Conservation (phyloP, 2,113 vertebrate genomes). For the Vombatus ursinus region DNA sequence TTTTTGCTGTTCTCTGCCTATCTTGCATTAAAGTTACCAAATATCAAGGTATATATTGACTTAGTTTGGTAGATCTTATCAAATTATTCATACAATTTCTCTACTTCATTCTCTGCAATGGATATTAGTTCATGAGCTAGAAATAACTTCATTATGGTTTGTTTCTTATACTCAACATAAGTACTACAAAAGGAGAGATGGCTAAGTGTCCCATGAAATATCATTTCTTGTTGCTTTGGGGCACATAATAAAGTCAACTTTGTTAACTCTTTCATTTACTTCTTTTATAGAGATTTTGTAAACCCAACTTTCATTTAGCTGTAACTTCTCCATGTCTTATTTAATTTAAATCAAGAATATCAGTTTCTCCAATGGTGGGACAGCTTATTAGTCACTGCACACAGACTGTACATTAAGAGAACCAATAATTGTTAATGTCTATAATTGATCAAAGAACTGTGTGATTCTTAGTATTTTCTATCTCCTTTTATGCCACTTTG, state of each 20-base stretch:
- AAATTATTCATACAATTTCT: not conserved
- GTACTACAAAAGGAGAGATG: not conserved
- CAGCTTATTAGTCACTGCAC: not conserved
- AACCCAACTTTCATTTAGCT: not conserved
- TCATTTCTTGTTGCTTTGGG: not conserved
- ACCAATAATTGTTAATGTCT: not conserved
- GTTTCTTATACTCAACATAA: not conserved
- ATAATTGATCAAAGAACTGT: not conserved
- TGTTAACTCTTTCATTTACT: not conserved
- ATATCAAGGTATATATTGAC: not conserved
- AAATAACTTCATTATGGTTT: not conserved
- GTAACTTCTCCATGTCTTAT: not conserved
- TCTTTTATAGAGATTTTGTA: not conserved
- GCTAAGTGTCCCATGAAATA: not conserved
- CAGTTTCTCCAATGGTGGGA: not conserved
- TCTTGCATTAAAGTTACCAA: not conserved
- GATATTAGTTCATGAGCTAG: not conserved
- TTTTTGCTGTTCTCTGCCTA: not conserved
- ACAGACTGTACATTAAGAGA: not conserved
- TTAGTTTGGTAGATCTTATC: not conserved
- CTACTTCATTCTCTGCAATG: not conserved
- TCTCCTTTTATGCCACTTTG: not conserved
- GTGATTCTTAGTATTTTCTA: not conserved
- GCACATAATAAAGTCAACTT: not conserved
- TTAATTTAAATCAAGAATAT: not conserved